Evolutionary conservation across 2,888 invertebrate species (phyloP).

Genomic region (Caenorhabditis becei): DNA sequence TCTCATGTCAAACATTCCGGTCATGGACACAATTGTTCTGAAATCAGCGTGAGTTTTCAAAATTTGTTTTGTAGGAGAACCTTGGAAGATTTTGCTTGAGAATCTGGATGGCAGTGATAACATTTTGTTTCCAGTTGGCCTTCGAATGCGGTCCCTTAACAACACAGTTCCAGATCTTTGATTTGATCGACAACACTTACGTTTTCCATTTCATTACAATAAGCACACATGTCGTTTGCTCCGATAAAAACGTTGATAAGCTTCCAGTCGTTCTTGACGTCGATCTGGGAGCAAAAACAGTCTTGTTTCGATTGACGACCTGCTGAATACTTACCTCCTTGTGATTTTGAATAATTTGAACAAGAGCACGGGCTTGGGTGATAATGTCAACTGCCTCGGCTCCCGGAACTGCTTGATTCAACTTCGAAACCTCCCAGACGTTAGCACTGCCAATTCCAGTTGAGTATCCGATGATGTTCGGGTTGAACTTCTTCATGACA

Average conservation of each 20-base stretch:
- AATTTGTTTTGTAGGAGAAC: conserved; percentile 8
- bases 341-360: conserved; percentile 68
- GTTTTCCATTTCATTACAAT: conserved; percentile 63
- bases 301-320: too few relatives aligned
- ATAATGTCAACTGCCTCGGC: conserved; percentile 69
- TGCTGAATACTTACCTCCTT: conserved; percentile 46
- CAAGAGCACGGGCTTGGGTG: conserved; percentile 70
- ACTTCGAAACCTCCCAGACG: conserved; percentile 73
- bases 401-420: conserved; percentile 75
- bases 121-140: conserved; percentile 64
- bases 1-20: conserved; percentile 76
- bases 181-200: conserved; percentile 3
- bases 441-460: conserved; percentile 71
- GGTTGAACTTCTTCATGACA: conserved; percentile 88
- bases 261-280: conserved; percentile 78
- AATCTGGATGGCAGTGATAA: conserved; percentile 69
- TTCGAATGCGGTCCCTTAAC: conserved; percentile 63
- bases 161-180: not conserved
- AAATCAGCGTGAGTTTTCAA: not conserved
- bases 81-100: conserved; percentile 73
- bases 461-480: conserved; percentile 84
- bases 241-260: conserved; percentile 78
- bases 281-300: too few relatives aligned
- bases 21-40: conserved; percentile 72
- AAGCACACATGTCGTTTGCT: conserved; percentile 77